Percentiles rank a stretch among this genome's conserved stretches.
These are phyloP conservation scores for Orbicella faveolata DNA, from an alignment of 64 coral and sea anemone genomes.

Conservation along the genomic window DNA sequence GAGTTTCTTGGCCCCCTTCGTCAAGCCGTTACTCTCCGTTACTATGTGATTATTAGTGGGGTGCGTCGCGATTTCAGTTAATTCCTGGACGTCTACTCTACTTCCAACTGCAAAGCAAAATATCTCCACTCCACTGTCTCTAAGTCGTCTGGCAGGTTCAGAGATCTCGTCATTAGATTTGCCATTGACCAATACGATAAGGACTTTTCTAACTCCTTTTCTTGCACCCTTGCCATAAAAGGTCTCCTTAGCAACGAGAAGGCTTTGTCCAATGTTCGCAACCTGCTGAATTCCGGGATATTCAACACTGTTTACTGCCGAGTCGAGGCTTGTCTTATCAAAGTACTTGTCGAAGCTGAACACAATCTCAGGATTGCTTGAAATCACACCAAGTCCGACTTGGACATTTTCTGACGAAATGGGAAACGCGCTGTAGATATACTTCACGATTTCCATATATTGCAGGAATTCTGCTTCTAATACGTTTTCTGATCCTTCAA, in stretches of 20 bases:
- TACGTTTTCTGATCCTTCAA: constrained; percentile 70
- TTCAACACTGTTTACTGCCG: constrained; percentile 51
- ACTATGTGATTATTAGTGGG: constrained; percentile 32
- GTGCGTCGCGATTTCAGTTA: constrained; percentile 9
- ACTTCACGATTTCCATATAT: constrained; percentile 61
- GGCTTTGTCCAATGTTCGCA: constrained; percentile 62
- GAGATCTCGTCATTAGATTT: constrained; percentile 60
- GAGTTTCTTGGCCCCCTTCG: constrained; percentile 39
- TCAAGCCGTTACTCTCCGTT: constrained; percentile 2
- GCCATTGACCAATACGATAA: constrained; percentile 55
- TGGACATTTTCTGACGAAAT: constrained; percentile 58
- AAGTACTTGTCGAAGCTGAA: constrained; percentile 81
- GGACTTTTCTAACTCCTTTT: constrained; percentile 43
- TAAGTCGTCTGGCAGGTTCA: constrained; percentile 43
- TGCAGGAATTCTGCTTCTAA: constrained; percentile 61
- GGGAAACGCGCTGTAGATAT: constrained; percentile 72
- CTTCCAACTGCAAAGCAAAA: constrained; percentile 61
- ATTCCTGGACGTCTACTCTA: not conserved
- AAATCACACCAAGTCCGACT: constrained; percentile 69
- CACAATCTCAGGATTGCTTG: constrained; percentile 57
- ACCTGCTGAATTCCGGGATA: constrained; percentile 46
- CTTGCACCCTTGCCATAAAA: constrained; percentile 43
- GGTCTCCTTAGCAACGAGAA: constrained; percentile 21
- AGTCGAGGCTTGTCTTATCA: constrained; percentile 47
- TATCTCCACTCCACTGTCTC: constrained; percentile 73